Evolutionary conservation across 2,888 invertebrate genomes (phyloP).

Genomic region (Hipparchia sbordonii): DNA sequence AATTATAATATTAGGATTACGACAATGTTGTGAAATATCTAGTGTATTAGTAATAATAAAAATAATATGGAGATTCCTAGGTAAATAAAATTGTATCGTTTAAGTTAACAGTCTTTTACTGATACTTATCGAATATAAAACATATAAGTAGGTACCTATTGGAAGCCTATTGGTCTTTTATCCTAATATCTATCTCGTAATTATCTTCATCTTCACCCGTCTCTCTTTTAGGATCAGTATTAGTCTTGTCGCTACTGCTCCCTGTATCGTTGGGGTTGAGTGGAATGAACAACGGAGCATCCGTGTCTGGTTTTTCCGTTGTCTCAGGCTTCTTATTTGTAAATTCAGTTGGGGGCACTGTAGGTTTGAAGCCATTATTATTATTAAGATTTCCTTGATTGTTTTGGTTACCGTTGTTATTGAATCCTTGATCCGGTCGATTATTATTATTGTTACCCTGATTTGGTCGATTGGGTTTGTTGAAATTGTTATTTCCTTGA

Average conservation of each 20-base stretch:
- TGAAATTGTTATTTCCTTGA: slow-evolving; percentile 34
- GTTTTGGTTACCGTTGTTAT: not conserved
- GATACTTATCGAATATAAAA: not conserved
- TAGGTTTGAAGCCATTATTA: slow-evolving; percentile 12
- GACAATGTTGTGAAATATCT: not conserved
- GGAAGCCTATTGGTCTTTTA: slow-evolving; percentile 49
- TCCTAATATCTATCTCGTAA: slow-evolving; percentile 62
- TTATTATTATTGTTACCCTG: slow-evolving; percentile 30
- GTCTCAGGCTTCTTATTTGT: not conserved
- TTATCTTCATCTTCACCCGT: slow-evolving; percentile 54
- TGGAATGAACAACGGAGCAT: slow-evolving; percentile 61
- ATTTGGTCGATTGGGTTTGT: slow-evolving; percentile 15
- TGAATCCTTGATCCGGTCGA: slow-evolving; percentile 10
- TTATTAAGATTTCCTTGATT: slow-evolving; percentile 15
- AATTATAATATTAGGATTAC: not conserved
- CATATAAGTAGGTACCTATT: no score
- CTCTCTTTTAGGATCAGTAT: slow-evolving; percentile 65
- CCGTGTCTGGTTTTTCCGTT: slow-evolving; percentile 52
- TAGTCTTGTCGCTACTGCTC: slow-evolving; percentile 52
- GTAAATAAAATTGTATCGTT: not conserved
- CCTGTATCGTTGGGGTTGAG: slow-evolving; percentile 56
- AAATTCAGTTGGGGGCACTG: not conserved
- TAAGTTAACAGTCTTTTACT: not conserved
- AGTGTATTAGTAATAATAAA: not conserved
- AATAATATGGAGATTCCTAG: not conserved